Percentiles rank a stretch among this genome's conserved stretches.
Evolutionary conservation across 2,888 invertebrate species (phyloP).

Genomic region (Heliconius charithonia): DNA sequence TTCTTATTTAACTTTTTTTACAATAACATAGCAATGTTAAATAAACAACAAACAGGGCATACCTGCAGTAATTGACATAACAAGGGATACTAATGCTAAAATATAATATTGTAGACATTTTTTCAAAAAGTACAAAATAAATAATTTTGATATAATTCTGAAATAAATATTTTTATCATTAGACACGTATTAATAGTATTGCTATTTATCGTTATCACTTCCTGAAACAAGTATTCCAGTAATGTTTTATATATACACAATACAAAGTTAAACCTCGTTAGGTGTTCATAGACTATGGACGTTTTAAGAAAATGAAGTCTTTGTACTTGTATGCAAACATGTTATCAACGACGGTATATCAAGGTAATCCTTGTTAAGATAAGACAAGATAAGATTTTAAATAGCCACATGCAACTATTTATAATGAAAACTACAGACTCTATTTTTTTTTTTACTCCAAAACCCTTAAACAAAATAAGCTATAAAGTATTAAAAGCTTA

Average conservation of each 20-base stretch:
- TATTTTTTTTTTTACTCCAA: neutral
- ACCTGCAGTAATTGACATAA: too few species aligned
- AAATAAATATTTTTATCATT: neutral
- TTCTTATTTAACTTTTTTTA: neutral
- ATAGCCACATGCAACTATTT: constrained; percentile 29
- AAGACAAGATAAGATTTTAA: constrained; percentile 36
- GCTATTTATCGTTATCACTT: neutral
- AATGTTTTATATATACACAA: neutral
- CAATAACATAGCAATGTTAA: neutral
- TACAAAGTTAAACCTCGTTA: neutral
- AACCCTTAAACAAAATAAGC: neutral
- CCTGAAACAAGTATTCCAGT: neutral
- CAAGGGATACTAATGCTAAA: neutral
- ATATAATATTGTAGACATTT: neutral
- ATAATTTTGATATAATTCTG: neutral
- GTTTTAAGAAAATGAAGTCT: constrained; percentile 28
- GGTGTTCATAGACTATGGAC: neutral
- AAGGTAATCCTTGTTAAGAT: constrained; percentile 34
- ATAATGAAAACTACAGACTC: neutral
- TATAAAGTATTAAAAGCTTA: neutral
- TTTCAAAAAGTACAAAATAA: neutral
- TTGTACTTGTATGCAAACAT: constrained; percentile 31
- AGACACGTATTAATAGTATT: neutral
- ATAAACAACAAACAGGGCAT: neutral
- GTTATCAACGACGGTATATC: constrained; percentile 29